Percentiles rank a stretch among this genome's conserved stretches.
Evolutionary conservation across 1,140 invertebrate species (phyloP).

Genomic region (Euwallacea similis): DNA sequence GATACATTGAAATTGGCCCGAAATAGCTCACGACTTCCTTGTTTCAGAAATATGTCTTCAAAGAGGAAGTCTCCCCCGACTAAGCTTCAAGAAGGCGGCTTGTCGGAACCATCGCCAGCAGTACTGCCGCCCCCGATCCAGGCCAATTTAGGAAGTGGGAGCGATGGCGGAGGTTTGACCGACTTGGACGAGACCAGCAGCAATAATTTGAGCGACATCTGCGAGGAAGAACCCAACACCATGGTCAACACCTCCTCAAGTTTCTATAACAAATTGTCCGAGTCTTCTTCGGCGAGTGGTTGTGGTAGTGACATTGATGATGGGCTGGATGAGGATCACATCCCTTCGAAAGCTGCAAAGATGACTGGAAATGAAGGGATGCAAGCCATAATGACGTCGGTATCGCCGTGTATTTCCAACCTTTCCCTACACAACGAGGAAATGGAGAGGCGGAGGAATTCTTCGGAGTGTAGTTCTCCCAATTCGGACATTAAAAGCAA

Average conservation of each 20-base stretch:
- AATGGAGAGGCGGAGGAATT: conserved; percentile 57
- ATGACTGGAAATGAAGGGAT: conserved; percentile 13
- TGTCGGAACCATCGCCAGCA: conserved; percentile 54
- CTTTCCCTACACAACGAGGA: conserved; percentile 59
- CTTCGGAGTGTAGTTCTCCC: conserved; percentile 70
- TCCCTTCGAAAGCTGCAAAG: conserved; percentile 51
- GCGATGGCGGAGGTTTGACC: conserved; percentile 52
- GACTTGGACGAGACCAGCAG: conserved; percentile 55
- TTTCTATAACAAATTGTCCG: conserved; percentile 63
- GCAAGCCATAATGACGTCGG: conserved; percentile 40
- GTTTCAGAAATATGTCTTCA: conserved; percentile 88
- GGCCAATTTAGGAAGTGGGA: conserved; percentile 47
- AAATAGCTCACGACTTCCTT: not conserved
- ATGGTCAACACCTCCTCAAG: conserved; percentile 53
- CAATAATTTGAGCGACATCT: conserved; percentile 53
- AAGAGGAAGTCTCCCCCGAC: conserved; percentile 90
- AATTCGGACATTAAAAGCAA: conserved; percentile 62
- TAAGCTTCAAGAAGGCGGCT: conserved; percentile 80
- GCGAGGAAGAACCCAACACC: conserved; percentile 54
- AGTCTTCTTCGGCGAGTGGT: conserved; percentile 59
- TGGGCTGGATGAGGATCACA: conserved; percentile 60
- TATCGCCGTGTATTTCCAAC: conserved; percentile 43
- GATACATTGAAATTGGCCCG: not conserved
- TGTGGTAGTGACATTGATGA: conserved; percentile 62
- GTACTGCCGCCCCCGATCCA: conserved; percentile 48